Evolutionary conservation across 1,140 invertebrate genomes (phyloP), one percentile per base, ranked within the genome.

Genomic region (Colletes latitarsis): DNA sequence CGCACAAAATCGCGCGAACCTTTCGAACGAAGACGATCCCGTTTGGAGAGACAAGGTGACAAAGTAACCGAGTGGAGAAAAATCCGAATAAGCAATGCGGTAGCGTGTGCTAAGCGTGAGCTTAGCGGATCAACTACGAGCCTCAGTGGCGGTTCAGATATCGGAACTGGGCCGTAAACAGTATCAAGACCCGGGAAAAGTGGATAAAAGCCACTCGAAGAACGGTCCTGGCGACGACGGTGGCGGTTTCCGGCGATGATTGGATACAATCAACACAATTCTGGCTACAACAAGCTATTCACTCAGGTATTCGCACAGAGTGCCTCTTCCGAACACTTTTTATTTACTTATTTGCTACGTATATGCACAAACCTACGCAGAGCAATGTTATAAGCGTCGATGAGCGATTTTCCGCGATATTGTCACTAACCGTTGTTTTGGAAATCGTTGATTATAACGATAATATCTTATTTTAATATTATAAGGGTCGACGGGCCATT

Each of bases 251-350:
- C 82, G 92, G 92, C 92, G 88, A 95, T 95, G 95, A 96, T 97
- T 94, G 96, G 96, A 91, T 97, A 97, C 94, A 96, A 95, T 93
- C 96, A 96, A 93, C 95, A 95, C 92, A 96, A 96, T 94, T 95
- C 96, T 90, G 97, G 96, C 94, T 97, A 97, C 95, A 97, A 97
- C 94, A 98, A 97, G 94, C 95, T 97, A 89, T 97, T 97, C 92
- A 97, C 97, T 83, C 97, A 98, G 97, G 97, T 97, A 91, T 62
- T 64, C 12, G 17, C 17, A 4, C 4, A 30, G 15, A 15, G 19
- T 49, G n/a, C 4, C 5, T 60, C 4, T n/a, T 57, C 53, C 15
- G 19, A 15, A 75, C 3, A 41, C 43, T 14, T 21, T 1, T 62
- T 46, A 46, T 60, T 62, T 15, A 10, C 9, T n/a, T n/a, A 57